Evolutionary conservation across 2,797 vertebrate genomes (phyloP).

Genomic region (Pelobates cultripes): DNA sequence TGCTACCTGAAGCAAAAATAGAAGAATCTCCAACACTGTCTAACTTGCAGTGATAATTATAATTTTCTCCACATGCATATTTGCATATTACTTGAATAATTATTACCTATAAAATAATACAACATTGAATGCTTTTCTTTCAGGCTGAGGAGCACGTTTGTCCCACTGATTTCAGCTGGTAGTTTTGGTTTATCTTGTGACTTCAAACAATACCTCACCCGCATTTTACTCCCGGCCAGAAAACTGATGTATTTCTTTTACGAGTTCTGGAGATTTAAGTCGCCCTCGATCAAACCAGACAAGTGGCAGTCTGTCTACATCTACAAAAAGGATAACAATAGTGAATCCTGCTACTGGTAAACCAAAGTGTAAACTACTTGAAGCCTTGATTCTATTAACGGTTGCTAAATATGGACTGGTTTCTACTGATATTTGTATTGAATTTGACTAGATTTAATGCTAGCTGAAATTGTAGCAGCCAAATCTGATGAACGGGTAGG

Average conservation of each 20-base stretch:
- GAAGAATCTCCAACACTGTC: no score
- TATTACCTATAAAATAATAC: no score
- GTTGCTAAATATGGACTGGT: no score
- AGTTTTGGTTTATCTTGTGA: conserved; percentile 95
- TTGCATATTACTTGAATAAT: no score
- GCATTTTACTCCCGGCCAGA: conserved; percentile 87
- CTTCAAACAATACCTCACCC: conserved; percentile 84
- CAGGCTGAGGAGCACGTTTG: conserved; percentile 78
- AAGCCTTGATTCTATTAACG: no score
- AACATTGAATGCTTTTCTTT: conserved; percentile 17
- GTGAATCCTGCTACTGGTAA: conserved; percentile 92
- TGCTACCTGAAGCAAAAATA: no score
- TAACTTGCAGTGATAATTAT: no score
- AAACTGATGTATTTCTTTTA: conserved; percentile 82
- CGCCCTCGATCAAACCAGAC: conserved; percentile 12
- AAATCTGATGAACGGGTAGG: no score
- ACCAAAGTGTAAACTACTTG: conserved; percentile 31
- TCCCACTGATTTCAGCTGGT: conserved; percentile 92
- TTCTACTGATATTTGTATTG: no score
- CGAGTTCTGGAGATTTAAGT: conserved; percentile 74
- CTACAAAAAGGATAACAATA: conserved; percentile 75
- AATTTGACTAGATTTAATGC: no score
- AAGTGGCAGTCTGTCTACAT: conserved; percentile 82
- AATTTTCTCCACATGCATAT: no score
- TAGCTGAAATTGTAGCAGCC: no score